Evolutionary conservation across 2,113 vertebrate genomes (phyloP).

Genomic region (Nansenia antarctica): DNA sequence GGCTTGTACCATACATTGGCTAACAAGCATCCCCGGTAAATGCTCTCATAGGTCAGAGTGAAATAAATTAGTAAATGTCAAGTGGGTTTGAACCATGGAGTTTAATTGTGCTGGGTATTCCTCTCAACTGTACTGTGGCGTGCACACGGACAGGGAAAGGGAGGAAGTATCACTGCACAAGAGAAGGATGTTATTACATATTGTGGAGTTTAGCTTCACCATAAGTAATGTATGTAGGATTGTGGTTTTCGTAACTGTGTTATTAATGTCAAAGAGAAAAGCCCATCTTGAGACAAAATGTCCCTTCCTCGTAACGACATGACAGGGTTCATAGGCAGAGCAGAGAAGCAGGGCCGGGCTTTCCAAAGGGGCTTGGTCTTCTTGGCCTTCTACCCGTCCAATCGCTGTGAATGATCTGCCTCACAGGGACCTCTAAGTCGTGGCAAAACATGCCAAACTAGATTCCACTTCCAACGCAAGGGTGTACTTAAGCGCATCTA

Average conservation of each 20-base stretch:
- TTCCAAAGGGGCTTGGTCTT: slow-evolving; percentile 30
- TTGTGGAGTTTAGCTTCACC: slow-evolving; percentile 11
- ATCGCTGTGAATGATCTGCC: slow-evolving; percentile 48
- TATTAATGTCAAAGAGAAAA: slow-evolving; percentile 49
- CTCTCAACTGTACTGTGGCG: neutral
- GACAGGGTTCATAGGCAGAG: slow-evolving; percentile 23
- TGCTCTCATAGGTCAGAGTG: neutral
- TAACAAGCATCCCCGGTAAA: neutral
- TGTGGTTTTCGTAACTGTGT: slow-evolving; percentile 36
- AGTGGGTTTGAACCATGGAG: neutral
- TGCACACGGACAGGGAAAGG: slow-evolving; percentile 16
- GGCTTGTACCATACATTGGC: neutral
- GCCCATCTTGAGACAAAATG: slow-evolving; percentile 22
- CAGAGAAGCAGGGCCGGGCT: neutral
- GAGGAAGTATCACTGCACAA: neutral
- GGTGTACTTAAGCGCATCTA: slow-evolving; percentile 67
- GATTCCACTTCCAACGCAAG: slow-evolving; percentile 62
- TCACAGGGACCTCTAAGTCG: slow-evolving; percentile 37
- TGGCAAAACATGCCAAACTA: slow-evolving; percentile 61
- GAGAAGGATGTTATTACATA: slow-evolving; percentile 1
- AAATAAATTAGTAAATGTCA: slow-evolving; percentile 6
- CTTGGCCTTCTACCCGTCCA: slow-evolving; percentile 39
- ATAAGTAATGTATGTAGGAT: slow-evolving; percentile 7
- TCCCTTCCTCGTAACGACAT: slow-evolving; percentile 29
- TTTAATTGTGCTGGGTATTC: neutral